A percentile compares a stretch with the other conserved stretches of the same genome.
Conservation (phyloP, 1,140 invertebrate genomes). For the Leptoteleia sp. region DNA sequence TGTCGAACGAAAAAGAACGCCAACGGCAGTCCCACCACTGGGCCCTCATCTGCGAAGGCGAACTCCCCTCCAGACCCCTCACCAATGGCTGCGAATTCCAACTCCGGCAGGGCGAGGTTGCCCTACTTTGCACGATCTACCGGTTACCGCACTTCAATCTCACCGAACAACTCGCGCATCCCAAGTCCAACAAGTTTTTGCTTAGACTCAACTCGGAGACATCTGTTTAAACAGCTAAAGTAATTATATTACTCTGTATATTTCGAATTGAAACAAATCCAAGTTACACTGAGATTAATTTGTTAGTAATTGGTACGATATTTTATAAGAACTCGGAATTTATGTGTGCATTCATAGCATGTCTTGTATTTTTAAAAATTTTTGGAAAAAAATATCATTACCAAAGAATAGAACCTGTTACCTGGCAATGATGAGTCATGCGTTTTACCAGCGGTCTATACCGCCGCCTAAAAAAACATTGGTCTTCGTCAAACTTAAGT, state of each 20-base stretch:
- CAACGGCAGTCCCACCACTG: constrained; percentile 90
- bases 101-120: constrained; percentile 95
- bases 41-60: constrained; percentile 94
- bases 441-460: too few species aligned
- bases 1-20: constrained; percentile 90
- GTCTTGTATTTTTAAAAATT: too few species aligned
- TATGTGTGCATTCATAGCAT: too few species aligned
- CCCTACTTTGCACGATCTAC: constrained; percentile 92
- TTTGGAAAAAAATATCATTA: too few species aligned
- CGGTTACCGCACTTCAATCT: constrained; percentile 95
- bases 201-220: constrained; percentile 97
- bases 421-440: too few species aligned
- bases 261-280: not conserved
- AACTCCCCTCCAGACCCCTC: constrained; percentile 91
- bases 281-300: too few species aligned
- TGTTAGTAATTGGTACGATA: too few species aligned
- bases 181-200: constrained; percentile 97
- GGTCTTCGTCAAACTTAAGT: too few species aligned
- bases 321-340: too few species aligned
- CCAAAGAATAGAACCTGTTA: too few species aligned
- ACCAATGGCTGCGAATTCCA: constrained; percentile 92
- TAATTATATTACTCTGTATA: too few species aligned
- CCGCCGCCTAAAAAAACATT: too few species aligned
- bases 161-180: constrained; percentile 96
- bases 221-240: constrained; percentile 84